A percentile compares a stretch with the other conserved stretches of the same genome.
Evolutionary conservation across 2,888 invertebrate genomes (phyloP).

Genomic region (Mactromeris polynyma): DNA sequence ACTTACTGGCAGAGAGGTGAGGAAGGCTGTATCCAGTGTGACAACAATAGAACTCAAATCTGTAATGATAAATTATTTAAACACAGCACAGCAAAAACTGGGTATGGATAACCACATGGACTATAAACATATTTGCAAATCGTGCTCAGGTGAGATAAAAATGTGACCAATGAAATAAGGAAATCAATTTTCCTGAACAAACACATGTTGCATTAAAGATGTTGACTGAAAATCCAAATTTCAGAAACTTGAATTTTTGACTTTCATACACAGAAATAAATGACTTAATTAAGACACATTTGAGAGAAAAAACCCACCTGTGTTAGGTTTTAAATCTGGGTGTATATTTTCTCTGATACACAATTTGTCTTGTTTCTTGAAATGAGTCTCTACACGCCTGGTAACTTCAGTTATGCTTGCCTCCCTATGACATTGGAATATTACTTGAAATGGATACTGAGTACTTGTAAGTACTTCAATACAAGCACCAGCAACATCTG

Average conservation of each 20-base stretch:
- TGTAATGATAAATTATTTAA: neutral
- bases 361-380: neutral
- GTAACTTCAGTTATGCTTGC: neutral
- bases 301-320: neutral
- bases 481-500: neutral
- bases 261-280: too few species aligned
- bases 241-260: too few species aligned
- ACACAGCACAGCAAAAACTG: too few species aligned
- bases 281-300: too few species aligned
- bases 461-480: neutral
- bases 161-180: too few species aligned
- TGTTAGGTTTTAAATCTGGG: neutral
- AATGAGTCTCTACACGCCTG: neutral
- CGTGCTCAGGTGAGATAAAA: too few species aligned
- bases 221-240: too few species aligned
- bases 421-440: neutral
- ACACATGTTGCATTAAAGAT: too few species aligned
- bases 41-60: neutral
- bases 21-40: neutral
- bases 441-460: neutral
- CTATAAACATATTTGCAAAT: too few species aligned
- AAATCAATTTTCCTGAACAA: too few species aligned
- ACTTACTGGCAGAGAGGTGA: neutral
- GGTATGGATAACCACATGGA: too few species aligned
- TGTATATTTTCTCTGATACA: neutral